Conservation (phyloP, 2,888 invertebrate species). For the Watsonalla cultraria region DNA sequence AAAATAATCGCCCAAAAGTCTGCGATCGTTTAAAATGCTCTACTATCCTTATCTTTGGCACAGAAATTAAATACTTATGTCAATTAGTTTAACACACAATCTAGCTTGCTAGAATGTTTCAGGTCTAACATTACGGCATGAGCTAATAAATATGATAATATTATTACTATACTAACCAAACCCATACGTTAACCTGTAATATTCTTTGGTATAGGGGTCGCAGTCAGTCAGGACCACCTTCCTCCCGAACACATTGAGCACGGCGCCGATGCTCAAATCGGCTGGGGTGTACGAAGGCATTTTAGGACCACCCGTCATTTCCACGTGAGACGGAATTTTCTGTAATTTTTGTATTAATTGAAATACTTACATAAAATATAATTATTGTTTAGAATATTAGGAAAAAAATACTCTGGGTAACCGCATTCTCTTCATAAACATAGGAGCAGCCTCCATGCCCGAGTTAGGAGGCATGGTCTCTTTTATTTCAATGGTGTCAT, state of each 20-base stretch:
- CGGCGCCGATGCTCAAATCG: slow-evolving; percentile 90
- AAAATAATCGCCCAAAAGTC: not conserved
- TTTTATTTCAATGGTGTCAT: slow-evolving; percentile 93
- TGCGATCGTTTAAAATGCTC: no score
- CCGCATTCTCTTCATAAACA: slow-evolving; percentile 86
- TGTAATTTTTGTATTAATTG: slow-evolving; percentile 16
- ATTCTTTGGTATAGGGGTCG: slow-evolving; percentile 91
- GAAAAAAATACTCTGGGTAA: slow-evolving; percentile 84
- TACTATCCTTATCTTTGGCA: no score
- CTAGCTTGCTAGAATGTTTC: no score
- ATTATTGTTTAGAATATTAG: not conserved
- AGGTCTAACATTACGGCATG: no score
- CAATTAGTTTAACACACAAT: no score
- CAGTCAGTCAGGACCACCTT: slow-evolving; percentile 89
- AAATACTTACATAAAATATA: not conserved
- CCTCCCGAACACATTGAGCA: slow-evolving; percentile 89
- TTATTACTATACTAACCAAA: slow-evolving; percentile 74
- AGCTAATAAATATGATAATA: no score
- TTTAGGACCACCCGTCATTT: slow-evolving; percentile 63
- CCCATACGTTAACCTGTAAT: slow-evolving; percentile 85
- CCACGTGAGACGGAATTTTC: slow-evolving; percentile 59
- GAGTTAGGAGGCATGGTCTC: slow-evolving; percentile 84
- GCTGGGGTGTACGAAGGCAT: slow-evolving; percentile 80
- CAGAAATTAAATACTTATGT: no score
- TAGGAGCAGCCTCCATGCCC: slow-evolving; percentile 83